A percentile compares a stretch with the other conserved stretches of the same genome.
These are phyloP conservation scores for Contarinia nasturtii DNA, from an alignment of 1,140 invertebrate species.

Conservation along the genomic window DNA sequence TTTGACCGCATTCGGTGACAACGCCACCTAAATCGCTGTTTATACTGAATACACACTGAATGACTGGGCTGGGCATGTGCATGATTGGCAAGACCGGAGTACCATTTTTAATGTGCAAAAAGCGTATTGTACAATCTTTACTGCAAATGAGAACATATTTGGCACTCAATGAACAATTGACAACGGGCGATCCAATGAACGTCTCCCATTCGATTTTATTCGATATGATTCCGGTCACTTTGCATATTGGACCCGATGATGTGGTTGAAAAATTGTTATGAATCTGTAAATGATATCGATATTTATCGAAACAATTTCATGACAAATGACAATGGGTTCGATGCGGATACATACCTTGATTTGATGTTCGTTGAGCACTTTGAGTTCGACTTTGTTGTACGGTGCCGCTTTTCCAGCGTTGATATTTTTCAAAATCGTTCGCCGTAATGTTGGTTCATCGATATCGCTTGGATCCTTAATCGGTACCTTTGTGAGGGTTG, in stretches of 20 bases:
- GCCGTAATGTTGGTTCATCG: neutral
- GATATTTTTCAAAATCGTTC: neutral
- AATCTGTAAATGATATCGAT: conserved; percentile 16
- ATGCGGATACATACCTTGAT: conserved; percentile 5
- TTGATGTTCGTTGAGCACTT: neutral
- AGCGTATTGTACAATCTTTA: conserved; percentile 17
- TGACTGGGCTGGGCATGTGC: conserved; percentile 10
- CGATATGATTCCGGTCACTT: conserved; percentile 10
- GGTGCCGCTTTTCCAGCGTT: conserved; percentile 1
- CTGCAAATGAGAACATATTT: conserved; percentile 20
- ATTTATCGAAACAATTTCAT: no score
- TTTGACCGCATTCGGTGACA: conserved; percentile 15
- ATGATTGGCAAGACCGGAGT: conserved; percentile 16
- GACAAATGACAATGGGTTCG: no score
- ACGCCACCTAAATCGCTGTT: conserved; percentile 14
- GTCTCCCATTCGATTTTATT: conserved; percentile 7
- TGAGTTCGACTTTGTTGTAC: neutral
- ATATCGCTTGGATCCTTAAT: neutral
- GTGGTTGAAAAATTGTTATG: conserved; percentile 16
- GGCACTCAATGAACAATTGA: conserved; percentile 18
- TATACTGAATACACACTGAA: conserved; percentile 16
- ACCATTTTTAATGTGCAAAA: conserved; percentile 16
- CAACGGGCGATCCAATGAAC: conserved; percentile 15
- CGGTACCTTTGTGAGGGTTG: neutral
- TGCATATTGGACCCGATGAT: conserved; percentile 14